A percentile compares a stretch with the other conserved stretches of the same genome.
These are phyloP conservation scores for Aegithalos caudatus DNA, from an alignment of 2,113 vertebrate genomes.

Conservation along the genomic window DNA sequence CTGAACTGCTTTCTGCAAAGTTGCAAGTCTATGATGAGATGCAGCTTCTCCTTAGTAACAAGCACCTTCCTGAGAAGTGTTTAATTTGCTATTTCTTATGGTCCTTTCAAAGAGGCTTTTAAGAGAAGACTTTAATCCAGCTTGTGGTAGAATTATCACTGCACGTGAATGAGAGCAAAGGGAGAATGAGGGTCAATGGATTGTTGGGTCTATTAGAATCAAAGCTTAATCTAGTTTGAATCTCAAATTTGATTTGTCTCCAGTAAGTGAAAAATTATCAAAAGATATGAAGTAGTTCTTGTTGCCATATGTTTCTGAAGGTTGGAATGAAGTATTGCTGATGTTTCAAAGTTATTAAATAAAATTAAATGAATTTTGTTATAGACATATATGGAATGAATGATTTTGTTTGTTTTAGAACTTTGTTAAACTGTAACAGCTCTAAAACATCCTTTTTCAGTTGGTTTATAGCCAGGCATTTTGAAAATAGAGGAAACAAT, in stretches of 20 bases:
- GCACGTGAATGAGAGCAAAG: not conserved
- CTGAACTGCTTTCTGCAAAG: not conserved
- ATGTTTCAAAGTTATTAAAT: not conserved
- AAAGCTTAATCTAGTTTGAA: not conserved
- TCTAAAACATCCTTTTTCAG: not conserved
- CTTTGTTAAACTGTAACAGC: not conserved
- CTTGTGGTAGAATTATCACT: conserved; percentile 6
- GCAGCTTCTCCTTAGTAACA: not conserved
- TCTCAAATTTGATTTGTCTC: not conserved
- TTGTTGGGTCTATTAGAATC: not conserved
- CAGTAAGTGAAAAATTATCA: not conserved
- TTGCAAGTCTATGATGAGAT: not conserved
- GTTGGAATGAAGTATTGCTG: not conserved
- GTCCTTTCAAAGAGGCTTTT: conserved; percentile 4
- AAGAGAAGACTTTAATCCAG: conserved; percentile 27
- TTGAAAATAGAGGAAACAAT: not conserved
- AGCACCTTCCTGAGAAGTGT: not conserved
- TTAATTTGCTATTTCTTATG: not conserved
- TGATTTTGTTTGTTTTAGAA: not conserved
- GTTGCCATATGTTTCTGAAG: not conserved
- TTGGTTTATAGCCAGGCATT: not conserved
- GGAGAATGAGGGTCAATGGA: not conserved
- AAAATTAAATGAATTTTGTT: not conserved
- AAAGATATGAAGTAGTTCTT: not conserved
- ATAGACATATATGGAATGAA: not conserved